Percentiles rank a stretch among this genome's conserved stretches.
These are phyloP conservation scores for Tragelaphus scriptus DNA, from an alignment of 2,113 vertebrate species.

Conservation along the genomic window DNA sequence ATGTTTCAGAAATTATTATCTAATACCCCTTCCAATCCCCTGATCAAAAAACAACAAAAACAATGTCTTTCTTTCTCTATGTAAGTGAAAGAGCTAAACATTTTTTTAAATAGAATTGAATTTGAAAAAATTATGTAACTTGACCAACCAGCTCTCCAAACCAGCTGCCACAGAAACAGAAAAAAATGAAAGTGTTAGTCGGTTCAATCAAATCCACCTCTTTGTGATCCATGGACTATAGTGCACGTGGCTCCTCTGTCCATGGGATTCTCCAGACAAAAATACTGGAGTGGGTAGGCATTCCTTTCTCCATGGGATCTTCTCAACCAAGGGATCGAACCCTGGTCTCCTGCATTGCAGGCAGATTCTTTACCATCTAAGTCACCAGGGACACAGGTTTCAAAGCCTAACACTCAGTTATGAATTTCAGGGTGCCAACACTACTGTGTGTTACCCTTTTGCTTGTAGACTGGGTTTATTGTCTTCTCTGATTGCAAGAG, in stretches of 20 bases:
- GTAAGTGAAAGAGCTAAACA: not conserved
- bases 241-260: rapidly evolving
- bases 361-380: not conserved
- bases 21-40: not conserved
- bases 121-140: not conserved
- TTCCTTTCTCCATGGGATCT: not conserved
- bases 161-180: not conserved
- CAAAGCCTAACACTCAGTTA: not conserved
- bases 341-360: not conserved
- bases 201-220: not conserved
- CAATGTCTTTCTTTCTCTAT: not conserved
- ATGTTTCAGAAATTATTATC: not conserved
- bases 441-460: not conserved
- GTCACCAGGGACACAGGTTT: not conserved
- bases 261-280: not conserved
- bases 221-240: not conserved
- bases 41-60: not conserved
- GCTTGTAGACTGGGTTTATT: not conserved
- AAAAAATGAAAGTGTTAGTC: not conserved
- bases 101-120: not conserved
- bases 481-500: not conserved
- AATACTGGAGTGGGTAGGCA: not conserved
- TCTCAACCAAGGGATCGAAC: not conserved
- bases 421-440: not conserved
- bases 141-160: not conserved